Conservation (phyloP, 2,113 vertebrate species). For the Ondatra zibethicus region DNA sequence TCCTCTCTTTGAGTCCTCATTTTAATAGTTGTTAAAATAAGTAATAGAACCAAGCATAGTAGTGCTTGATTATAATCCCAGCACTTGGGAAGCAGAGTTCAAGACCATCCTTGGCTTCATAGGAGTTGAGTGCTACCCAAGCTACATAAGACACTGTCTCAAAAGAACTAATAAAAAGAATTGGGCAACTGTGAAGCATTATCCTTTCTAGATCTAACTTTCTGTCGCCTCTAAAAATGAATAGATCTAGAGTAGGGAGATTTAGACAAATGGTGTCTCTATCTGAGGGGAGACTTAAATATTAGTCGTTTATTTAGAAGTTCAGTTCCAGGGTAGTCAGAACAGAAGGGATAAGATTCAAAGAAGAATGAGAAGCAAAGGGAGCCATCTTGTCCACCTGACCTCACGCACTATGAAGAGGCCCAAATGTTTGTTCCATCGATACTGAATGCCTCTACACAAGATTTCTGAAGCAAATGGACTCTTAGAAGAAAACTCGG, state of each 20-base stretch:
- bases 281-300: neutral
- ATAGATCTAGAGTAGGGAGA: neutral
- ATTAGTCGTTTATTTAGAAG: neutral
- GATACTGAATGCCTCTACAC: neutral
- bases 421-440: neutral
- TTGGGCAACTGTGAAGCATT: neutral
- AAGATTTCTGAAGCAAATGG: neutral
- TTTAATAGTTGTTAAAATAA: slow-evolving; percentile 28
- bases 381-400: neutral
- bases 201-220: neutral
- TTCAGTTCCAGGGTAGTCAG: neutral
- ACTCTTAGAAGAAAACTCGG: neutral
- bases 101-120: neutral
- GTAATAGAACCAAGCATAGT: neutral
- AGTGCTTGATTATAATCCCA: neutral
- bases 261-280: neutral
- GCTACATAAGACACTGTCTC: neutral
- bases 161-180: neutral
- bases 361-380: slow-evolving; percentile 14
- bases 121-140: neutral
- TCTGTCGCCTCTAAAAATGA: neutral
- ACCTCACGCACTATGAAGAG: neutral
- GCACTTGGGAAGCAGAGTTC: neutral
- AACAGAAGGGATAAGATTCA: neutral
- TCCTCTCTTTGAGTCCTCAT: slow-evolving; percentile 1